Percentiles rank a stretch among this genome's conserved stretches.
These are phyloP conservation scores for Lamellibrachia satsuma DNA, from an alignment of 2,888 invertebrate genomes.

Conservation along the genomic window DNA sequence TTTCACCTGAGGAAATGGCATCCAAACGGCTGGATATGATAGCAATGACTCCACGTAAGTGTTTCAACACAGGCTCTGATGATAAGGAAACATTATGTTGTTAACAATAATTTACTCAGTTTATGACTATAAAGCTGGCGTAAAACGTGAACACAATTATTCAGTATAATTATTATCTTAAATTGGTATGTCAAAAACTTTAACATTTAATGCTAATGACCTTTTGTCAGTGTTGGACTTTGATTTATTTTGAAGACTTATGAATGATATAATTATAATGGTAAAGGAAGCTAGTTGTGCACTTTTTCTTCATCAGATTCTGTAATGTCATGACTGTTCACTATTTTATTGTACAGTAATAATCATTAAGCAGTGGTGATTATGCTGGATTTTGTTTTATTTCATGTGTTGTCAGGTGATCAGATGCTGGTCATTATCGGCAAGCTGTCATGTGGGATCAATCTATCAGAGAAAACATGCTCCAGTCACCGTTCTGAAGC, in stretches of 20 bases:
- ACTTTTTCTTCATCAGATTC: neutral
- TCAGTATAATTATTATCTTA: neutral
- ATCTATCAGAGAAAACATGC: neutral
- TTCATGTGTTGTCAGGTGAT: neutral
- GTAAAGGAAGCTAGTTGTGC: neutral
- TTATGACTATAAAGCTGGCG: neutral
- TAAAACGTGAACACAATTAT: neutral
- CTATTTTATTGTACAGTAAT: neutral
- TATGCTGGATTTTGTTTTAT: neutral
- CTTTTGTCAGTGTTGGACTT: neutral
- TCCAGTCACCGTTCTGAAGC: neutral
- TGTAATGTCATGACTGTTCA: neutral
- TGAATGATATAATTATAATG: neutral
- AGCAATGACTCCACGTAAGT: neutral
- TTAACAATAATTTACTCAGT: neutral
- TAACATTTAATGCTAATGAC: neutral
- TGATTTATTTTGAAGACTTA: neutral
- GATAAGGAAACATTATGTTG: neutral
- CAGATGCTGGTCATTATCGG: conserved; percentile 13
- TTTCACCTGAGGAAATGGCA: neutral
- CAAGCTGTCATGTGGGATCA: neutral
- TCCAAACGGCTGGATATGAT: neutral
- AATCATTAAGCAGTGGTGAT: neutral
- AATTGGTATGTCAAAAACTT: neutral
- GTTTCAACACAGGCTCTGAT: neutral